Evolutionary conservation across 92 coral and sea anemone genomes (phyloP).

Genomic region (Diadumene lineata): DNA sequence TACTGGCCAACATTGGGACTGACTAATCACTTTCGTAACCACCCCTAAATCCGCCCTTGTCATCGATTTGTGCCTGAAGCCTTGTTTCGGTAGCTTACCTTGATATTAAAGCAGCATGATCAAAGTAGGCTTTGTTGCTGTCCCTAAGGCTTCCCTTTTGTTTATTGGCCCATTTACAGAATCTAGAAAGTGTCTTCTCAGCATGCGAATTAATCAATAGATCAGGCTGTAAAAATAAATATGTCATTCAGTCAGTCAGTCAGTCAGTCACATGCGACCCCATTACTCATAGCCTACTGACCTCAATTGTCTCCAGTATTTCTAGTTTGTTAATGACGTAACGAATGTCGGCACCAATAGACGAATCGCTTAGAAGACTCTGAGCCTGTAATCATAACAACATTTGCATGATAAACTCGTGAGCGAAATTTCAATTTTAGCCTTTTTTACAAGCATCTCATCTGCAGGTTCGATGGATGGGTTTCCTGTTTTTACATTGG

Average conservation of each 20-base stretch:
- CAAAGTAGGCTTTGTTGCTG: constrained; percentile 63
- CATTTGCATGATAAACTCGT: too few relatives aligned
- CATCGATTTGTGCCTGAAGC: too few relatives aligned
- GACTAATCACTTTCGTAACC: too few relatives aligned
- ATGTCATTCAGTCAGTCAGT: too few relatives aligned
- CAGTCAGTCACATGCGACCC: too few relatives aligned
- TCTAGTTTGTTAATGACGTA: constrained; percentile 55
- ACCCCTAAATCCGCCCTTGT: too few relatives aligned
- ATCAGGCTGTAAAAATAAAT: constrained; percentile 35
- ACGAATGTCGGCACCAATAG: constrained; percentile 58
- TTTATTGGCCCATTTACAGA: constrained; percentile 60
- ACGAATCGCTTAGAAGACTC: constrained; percentile 50
- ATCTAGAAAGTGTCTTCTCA: constrained; percentile 49
- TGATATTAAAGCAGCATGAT: constrained; percentile 67
- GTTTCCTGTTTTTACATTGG: too few relatives aligned
- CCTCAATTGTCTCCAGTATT: constrained; percentile 63
- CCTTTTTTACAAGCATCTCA: too few relatives aligned
- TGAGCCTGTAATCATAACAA: constrained; percentile 51
- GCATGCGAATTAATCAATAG: constrained; percentile 60
- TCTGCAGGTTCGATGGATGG: too few relatives aligned
- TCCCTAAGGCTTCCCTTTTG: constrained; percentile 53
- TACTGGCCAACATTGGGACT: too few relatives aligned
- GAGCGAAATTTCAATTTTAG: too few relatives aligned
- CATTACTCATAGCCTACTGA: neutral
- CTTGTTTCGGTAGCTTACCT: constrained; percentile 45